These are phyloP conservation scores for Liodrosophila aerea DNA, from an alignment of 2,888 invertebrate species.

Conservation along the genomic window DNA sequence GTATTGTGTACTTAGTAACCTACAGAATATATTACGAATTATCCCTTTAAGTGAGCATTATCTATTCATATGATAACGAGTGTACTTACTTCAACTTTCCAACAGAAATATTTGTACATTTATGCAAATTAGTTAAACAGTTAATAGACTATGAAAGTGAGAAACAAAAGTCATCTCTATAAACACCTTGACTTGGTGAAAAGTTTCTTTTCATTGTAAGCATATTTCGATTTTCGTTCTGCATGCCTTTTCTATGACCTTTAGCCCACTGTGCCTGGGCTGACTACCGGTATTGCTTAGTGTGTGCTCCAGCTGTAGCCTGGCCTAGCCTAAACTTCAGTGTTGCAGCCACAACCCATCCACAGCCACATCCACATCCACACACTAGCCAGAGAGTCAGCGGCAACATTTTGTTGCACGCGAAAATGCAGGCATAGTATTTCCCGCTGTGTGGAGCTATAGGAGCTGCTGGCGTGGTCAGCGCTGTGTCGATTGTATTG, in stretches of 20 bases:
- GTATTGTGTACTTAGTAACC: too few relatives aligned
- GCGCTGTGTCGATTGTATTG: too few relatives aligned
- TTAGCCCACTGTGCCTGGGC: conserved; percentile 37
- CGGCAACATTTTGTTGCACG: conserved; percentile 46
- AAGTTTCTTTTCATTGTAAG: too few relatives aligned
- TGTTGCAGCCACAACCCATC: conserved; percentile 29
- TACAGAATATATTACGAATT: too few relatives aligned
- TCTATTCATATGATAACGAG: too few relatives aligned
- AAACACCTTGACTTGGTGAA: too few relatives aligned
- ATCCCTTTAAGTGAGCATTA: too few relatives aligned
- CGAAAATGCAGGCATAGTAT: conserved; percentile 62
- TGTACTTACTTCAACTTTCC: too few relatives aligned
- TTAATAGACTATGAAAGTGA: too few relatives aligned
- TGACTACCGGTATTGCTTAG: conserved; percentile 68
- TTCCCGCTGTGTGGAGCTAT: conserved; percentile 68
- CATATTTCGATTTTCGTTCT: not conserved
- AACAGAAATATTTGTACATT: too few relatives aligned
- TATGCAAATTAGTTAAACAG: too few relatives aligned
- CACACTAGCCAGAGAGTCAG: conserved; percentile 5
- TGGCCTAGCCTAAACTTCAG: not conserved
- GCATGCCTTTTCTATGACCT: not conserved
- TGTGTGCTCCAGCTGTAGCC: conserved; percentile 23
- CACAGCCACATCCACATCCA: conserved; percentile 22
- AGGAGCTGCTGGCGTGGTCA: not conserved
- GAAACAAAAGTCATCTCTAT: too few relatives aligned